Percentiles rank a stretch among this genome's conserved stretches.
Conservation (phyloP, 2,888 invertebrate genomes). For the Neria commutata region DNA sequence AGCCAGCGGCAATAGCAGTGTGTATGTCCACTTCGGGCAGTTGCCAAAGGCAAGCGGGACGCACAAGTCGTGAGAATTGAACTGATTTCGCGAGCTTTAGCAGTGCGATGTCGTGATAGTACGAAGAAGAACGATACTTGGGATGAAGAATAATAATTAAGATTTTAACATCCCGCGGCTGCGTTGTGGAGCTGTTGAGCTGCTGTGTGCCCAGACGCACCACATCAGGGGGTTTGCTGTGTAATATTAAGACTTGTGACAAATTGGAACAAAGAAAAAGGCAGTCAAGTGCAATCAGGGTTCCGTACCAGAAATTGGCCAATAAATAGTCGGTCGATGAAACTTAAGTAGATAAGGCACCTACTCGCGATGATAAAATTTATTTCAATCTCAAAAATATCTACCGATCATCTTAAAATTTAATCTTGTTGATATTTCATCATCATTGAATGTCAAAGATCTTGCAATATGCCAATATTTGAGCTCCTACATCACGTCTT, state of each 20-base stretch:
- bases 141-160: slow-evolving; percentile 63
- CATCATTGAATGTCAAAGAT: no score
- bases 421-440: background rate
- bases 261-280: background rate
- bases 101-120: slow-evolving; percentile 69
- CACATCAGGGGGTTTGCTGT: slow-evolving; percentile 63
- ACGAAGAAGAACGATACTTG: slow-evolving; percentile 62
- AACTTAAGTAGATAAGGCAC: no score
- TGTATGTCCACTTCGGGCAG: slow-evolving; percentile 42
- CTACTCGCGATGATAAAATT: background rate
- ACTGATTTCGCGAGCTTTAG: slow-evolving; percentile 59
- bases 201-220: slow-evolving; percentile 65
- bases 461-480: background rate
- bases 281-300: no score
- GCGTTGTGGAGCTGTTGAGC: slow-evolving; percentile 57
- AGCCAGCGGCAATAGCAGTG: slow-evolving; percentile 55
- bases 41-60: slow-evolving; percentile 61
- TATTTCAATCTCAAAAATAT: no score
- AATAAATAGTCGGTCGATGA: no score
- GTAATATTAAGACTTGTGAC: slow-evolving; percentile 24
- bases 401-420: no score
- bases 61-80: slow-evolving; percentile 45
- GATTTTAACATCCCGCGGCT: slow-evolving; percentile 62
- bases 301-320: no score
- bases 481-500: background rate